Conservation (phyloP, 2,113 vertebrate species). For the Crotophaga sulcirostris region DNA sequence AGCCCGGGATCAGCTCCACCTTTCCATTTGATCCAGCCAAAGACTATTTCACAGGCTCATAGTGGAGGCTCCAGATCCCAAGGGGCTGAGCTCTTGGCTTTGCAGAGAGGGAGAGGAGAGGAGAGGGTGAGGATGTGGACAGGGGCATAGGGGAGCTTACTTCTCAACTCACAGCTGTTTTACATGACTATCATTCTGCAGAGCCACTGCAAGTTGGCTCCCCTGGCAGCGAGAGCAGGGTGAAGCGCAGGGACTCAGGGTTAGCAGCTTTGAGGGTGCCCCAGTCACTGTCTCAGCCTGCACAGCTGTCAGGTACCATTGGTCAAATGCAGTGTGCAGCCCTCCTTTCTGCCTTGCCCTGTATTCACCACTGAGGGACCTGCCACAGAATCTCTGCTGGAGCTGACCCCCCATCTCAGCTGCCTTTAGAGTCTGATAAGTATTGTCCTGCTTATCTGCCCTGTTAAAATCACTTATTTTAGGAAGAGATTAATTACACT, state of each 20-base stretch:
- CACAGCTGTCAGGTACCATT: background rate
- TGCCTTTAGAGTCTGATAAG: background rate
- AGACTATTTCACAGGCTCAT: background rate
- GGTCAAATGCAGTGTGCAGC: rapidly evolving
- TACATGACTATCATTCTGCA: background rate
- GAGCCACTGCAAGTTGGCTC: background rate
- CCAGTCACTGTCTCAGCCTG: background rate
- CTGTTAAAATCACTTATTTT: background rate
- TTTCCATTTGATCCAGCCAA: background rate
- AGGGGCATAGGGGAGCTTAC: background rate
- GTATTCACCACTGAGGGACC: background rate
- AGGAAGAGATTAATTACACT: background rate
- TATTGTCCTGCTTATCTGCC: background rate
- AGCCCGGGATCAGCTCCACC: background rate
- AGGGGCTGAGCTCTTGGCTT: background rate
- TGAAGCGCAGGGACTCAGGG: rapidly evolving
- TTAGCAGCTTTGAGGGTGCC: background rate
- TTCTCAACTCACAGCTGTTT: background rate
- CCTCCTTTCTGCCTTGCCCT: background rate
- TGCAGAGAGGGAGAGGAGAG: background rate
- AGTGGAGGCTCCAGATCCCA: background rate
- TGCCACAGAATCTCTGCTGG: background rate
- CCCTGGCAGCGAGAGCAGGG: background rate
- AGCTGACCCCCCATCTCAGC: background rate
- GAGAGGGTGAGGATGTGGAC: background rate